Percentiles rank a stretch among this genome's conserved stretches.
phyloP scores from a whole-genome alignment of 2,888 invertebrate species.

The Scelioninae gen. 2 region DNA sequence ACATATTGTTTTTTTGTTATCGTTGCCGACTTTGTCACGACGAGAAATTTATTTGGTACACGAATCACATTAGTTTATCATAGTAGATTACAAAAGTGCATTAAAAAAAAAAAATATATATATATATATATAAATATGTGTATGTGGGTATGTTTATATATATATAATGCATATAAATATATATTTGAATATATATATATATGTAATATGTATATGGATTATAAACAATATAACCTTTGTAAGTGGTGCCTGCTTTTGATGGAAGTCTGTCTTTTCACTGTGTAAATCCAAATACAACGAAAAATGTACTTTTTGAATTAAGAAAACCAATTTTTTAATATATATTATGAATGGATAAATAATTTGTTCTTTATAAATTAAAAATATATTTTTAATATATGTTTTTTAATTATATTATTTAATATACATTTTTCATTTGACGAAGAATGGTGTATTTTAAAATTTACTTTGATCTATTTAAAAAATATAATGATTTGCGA shows the following conservation, averaged over 20 bases:
- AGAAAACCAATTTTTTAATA: too few species aligned
- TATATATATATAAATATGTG: neutral
- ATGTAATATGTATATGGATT: neutral
- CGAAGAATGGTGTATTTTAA: neutral
- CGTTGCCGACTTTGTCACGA: neutral
- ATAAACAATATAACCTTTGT: slow-evolving; percentile 17
- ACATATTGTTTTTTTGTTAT: slow-evolving; percentile 13
- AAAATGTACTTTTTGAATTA: too few species aligned
- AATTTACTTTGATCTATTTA: too few species aligned
- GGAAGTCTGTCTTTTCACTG: slow-evolving; percentile 17
- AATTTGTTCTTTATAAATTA: too few species aligned
- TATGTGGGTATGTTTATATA: neutral
- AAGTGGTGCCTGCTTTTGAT: slow-evolving; percentile 40
- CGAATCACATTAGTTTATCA: slow-evolving; percentile 20
- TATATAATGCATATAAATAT: too few species aligned
- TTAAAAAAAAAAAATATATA: too few species aligned
- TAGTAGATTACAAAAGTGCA: slow-evolving; percentile 19
- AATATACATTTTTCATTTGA: too few species aligned
- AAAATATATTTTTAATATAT: too few species aligned
- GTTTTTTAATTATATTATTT: too few species aligned
- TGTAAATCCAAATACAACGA: too few species aligned
- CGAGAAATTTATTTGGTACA: slow-evolving; percentile 4
- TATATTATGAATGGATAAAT: too few species aligned
- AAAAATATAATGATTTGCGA: neutral
- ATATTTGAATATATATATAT: neutral